A percentile compares a stretch with the other conserved stretches of the same genome.
These are phyloP conservation scores for Acronicta leporina DNA, from an alignment of 2,888 invertebrate genomes.

Conservation along the genomic window DNA sequence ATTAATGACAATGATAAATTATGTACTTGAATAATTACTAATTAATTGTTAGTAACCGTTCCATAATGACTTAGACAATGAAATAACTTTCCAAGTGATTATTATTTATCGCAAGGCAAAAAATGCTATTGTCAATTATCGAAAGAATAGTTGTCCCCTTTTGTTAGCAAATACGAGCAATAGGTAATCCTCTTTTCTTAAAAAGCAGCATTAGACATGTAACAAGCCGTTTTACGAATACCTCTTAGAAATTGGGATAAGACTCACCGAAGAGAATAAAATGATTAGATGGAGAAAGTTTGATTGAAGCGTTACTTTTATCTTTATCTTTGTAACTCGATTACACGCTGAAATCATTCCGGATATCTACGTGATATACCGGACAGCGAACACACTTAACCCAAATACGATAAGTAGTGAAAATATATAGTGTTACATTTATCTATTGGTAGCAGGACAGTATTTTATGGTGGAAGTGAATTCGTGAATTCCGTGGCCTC, in stretches of 20 bases:
- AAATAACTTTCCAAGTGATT: no score
- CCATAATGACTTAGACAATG: no score
- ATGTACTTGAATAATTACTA: no score
- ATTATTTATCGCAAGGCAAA: no score
- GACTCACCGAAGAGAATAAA: not conserved
- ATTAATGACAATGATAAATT: no score
- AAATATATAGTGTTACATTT: constrained; percentile 1
- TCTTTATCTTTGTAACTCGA: constrained; percentile 5
- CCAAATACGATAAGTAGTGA: constrained; percentile 12
- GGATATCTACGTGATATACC: constrained; percentile 4
- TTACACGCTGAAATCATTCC: constrained; percentile 10
- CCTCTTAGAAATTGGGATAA: not conserved
- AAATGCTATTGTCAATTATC: no score
- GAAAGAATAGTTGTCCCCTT: no score
- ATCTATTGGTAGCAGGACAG: not conserved
- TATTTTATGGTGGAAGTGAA: no score
- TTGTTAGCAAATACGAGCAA: no score
- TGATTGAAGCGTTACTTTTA: not conserved
- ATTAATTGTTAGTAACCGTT: no score
- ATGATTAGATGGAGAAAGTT: constrained; percentile 14
- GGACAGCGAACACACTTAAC: constrained; percentile 13
- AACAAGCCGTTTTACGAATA: not conserved
- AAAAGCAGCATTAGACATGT: not conserved
- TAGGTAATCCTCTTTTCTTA: not conserved
- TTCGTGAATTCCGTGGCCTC: no score